phyloP scores from a whole-genome alignment of 2,888 invertebrate genomes.

The Lepidochitona cinerea region DNA sequence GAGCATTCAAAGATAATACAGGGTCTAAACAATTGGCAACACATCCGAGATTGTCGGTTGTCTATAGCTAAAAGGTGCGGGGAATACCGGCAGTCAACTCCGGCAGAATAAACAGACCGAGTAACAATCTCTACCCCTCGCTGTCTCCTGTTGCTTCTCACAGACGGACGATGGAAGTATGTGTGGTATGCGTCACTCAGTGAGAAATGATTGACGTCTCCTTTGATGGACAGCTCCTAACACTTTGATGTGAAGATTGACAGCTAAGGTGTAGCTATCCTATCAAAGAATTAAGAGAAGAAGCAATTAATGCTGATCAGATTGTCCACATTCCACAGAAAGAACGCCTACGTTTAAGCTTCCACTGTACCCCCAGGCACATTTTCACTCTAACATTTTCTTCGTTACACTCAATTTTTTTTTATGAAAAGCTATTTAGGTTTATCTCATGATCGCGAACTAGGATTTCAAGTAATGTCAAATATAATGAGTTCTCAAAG shows the following conservation, averaged over 20 bases:
- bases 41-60: too few species aligned
- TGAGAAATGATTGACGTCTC: slow-evolving; percentile 23
- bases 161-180: slow-evolving; percentile 43
- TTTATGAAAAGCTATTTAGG: too few species aligned
- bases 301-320: neutral
- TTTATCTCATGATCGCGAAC: too few species aligned
- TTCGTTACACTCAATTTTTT: too few species aligned
- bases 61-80: slow-evolving; percentile 1
- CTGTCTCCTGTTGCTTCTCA: neutral
- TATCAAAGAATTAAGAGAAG: neutral
- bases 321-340: neutral
- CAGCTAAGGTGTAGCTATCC: neutral
- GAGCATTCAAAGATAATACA: too few species aligned
- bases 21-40: too few species aligned
- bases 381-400: too few species aligned
- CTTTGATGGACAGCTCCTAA: slow-evolving; percentile 22
- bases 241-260: neutral
- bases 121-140: neutral
- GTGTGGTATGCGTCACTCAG: slow-evolving; percentile 50
- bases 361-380: too few species aligned
- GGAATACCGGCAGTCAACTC: slow-evolving; percentile 2
- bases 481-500: too few species aligned
- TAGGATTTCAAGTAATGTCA: too few species aligned
- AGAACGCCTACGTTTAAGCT: too few species aligned
- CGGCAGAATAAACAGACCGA: slow-evolving; percentile 3